Base-by-base conservation (phyloP, 2,113 vertebrate genomes). In the Zosterops hypoxanthus region DNA sequence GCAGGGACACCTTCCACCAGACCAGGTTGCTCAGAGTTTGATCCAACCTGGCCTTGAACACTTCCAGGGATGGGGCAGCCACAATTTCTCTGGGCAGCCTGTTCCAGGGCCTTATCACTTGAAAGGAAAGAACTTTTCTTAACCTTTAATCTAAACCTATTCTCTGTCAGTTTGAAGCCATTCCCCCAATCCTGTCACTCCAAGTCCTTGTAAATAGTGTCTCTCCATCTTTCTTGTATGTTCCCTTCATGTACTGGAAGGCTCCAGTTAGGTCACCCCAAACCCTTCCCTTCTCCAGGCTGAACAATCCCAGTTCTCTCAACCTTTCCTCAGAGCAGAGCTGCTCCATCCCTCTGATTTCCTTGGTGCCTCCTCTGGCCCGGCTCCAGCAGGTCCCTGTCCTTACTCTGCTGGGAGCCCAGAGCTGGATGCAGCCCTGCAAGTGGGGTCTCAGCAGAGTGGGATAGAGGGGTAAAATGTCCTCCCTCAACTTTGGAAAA, bases 231-330 rank as follows among this genome's bases (percentile, higher is more conserved):
- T 42, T 42, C 42, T 2, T 36, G 10, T 33, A 0, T 2, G 6
- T 0, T 88, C 33, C 9, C 9, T 44, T 65, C 10, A 50, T 9
- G 31, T 23, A 5, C 8, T 59, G 31, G 3, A 52, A 59, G 22
- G 18, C 2, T 4, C 0, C 36, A 36, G 1, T 15, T 2, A 12
- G 4, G 6, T 65, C 22, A 50, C 36, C 2, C 10, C 5, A 11
- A 2, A 73, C 18, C 22, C 6, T 72, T 42, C 13, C 3, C 9
- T 36, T 4, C 0, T 33, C 26, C 26, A 65, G 4, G 2, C 22
- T 11, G 26, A 52, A 28, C 6, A 59, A 1, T 1, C 22, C 3
- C 34, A 50, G 0, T 2, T 65, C 22, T 49, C 66, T 1, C 57
- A 56, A 50, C 6, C 31, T 72, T 44, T 26, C 25, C 42, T 33